phyloP scores from a whole-genome alignment of 2,888 invertebrate genomes.

The Dryococelus australis region DNA sequence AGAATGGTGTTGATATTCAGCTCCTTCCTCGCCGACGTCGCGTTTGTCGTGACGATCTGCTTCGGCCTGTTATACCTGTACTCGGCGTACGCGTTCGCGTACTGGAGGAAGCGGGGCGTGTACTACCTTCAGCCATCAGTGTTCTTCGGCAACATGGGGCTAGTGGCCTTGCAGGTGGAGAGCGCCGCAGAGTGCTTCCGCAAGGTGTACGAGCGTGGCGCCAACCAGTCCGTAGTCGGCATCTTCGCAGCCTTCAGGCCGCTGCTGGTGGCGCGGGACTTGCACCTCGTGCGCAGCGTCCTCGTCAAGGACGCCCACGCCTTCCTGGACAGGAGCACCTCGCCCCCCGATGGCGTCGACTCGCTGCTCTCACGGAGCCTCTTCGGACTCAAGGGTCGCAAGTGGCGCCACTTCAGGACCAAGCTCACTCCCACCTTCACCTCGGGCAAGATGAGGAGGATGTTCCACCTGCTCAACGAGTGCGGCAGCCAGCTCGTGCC shows the following conservation, averaged over 20 bases:
- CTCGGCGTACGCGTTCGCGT: slow-evolving; percentile 48
- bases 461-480: slow-evolving; percentile 53
- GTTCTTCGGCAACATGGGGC: slow-evolving; percentile 69
- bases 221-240: slow-evolving; percentile 53
- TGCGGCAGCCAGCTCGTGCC: slow-evolving; percentile 49
- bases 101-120: slow-evolving; percentile 68
- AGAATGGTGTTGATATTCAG: background rate
- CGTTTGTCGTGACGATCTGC: background rate
- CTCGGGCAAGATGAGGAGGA: slow-evolving; percentile 56
- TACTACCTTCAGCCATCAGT: slow-evolving; percentile 61
- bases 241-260: slow-evolving; percentile 55
- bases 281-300: slow-evolving; percentile 31
- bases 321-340: slow-evolving; percentile 37
- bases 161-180: slow-evolving; percentile 63
- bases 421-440: slow-evolving; percentile 59
- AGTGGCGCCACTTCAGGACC: slow-evolving; percentile 55
- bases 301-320: slow-evolving; percentile 33
- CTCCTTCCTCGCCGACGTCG: background rate
- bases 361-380: background rate
- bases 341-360: slow-evolving; percentile 34
- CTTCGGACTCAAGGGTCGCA: slow-evolving; percentile 26
- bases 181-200: slow-evolving; percentile 69
- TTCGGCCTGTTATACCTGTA: background rate
- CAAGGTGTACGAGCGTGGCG: slow-evolving; percentile 63
- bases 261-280: slow-evolving; percentile 54